Conservation (phyloP, 1,140 invertebrate species). For the Orchestia grillus region DNA sequence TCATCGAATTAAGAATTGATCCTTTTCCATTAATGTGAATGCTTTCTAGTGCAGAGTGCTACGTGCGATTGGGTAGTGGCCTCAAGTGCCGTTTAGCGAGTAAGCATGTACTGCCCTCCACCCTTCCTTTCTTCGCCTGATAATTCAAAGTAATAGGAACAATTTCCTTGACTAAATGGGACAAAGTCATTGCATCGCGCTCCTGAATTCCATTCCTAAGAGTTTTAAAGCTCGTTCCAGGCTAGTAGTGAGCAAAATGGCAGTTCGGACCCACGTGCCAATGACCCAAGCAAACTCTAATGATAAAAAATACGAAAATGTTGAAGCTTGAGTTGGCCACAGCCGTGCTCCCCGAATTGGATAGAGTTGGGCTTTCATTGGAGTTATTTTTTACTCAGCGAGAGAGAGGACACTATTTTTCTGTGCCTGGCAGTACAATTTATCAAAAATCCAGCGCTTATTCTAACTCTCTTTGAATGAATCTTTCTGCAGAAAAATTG, state of each 20-base stretch:
- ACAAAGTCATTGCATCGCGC: background rate
- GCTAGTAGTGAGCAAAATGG: background rate
- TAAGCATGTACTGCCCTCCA: background rate
- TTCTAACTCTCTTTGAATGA: constrained; percentile 9
- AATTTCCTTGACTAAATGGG: background rate
- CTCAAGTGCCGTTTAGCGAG: background rate
- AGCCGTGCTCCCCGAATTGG: background rate
- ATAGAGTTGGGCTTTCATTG: background rate
- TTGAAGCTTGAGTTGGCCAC: background rate
- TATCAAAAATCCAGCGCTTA: constrained; percentile 3
- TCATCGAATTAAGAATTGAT: background rate
- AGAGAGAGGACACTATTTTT: background rate
- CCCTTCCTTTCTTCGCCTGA: background rate
- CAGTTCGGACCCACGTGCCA: background rate
- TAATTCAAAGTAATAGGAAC: background rate
- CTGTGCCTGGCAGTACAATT: background rate
- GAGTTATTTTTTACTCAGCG: background rate
- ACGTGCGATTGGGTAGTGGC: background rate
- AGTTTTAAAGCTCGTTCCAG: background rate
- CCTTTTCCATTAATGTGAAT: background rate
- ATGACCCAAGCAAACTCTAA: background rate
- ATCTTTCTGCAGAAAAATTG: background rate
- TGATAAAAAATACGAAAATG: constrained; percentile 8
- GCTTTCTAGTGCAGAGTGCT: background rate
- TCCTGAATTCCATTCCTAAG: background rate